Evolutionary conservation across 2,797 vertebrate genomes (phyloP).

Genomic region (Rhincodon typus): DNA sequence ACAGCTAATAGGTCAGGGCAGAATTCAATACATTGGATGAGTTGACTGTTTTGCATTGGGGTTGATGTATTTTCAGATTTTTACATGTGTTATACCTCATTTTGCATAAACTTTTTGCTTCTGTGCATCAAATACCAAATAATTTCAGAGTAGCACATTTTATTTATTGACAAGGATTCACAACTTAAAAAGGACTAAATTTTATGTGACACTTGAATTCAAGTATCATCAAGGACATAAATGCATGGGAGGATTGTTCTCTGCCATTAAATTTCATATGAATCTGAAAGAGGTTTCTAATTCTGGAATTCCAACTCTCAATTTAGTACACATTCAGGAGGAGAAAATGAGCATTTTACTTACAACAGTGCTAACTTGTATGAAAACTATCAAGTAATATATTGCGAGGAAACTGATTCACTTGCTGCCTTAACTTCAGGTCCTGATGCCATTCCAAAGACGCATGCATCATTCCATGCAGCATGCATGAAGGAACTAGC

Average conservation of each 20-base stretch:
- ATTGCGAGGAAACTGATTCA: constrained; percentile 18
- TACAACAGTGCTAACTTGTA: neutral
- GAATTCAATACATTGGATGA: neutral
- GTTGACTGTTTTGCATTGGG: neutral
- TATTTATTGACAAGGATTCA: neutral
- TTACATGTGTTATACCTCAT: neutral
- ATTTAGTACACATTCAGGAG: neutral
- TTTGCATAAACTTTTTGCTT: neutral
- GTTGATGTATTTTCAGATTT: neutral
- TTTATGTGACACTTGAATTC: neutral
- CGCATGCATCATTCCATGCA: neutral
- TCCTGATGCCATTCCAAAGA: constrained; percentile 31
- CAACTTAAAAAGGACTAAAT: neutral
- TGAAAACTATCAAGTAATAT: neutral
- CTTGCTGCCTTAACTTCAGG: constrained; percentile 24
- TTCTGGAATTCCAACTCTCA: neutral
- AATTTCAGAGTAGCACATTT: neutral
- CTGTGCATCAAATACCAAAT: constrained; percentile 19
- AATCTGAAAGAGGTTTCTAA: neutral
- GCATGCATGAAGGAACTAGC: neutral
- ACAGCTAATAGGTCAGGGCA: neutral
- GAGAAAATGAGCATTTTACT: constrained; percentile 20
- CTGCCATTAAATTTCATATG: neutral
- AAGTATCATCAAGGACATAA: no score
- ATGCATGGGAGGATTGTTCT: neutral